Conservation (phyloP, 2,888 invertebrate species). For the Drosophila macrospina region DNA sequence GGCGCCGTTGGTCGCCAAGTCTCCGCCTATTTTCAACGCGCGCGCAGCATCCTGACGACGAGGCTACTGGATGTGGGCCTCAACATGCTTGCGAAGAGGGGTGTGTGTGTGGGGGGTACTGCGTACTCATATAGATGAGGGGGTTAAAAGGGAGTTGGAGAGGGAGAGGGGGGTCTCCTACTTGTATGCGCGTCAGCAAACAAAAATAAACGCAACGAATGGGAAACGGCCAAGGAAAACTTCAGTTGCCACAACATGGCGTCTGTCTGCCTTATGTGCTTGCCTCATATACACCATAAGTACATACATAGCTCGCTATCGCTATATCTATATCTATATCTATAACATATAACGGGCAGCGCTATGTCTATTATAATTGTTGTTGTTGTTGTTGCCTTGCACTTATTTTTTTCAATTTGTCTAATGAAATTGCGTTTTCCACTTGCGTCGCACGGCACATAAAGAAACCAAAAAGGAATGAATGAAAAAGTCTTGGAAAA, state of each 20-base stretch:
- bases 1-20: slow-evolving; percentile 62
- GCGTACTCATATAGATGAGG: slow-evolving; percentile 23
- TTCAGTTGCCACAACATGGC: slow-evolving; percentile 70
- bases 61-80: slow-evolving; percentile 40
- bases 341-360: slow-evolving; percentile 43
- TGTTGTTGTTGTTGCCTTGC: slow-evolving; percentile 63
- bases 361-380: slow-evolving; percentile 40
- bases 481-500: slow-evolving; percentile 71
- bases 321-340: slow-evolving; percentile 11
- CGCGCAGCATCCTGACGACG: slow-evolving; percentile 82
- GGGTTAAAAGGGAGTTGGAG: too few relatives aligned
- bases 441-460: slow-evolving; percentile 58
- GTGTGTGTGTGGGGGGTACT: too few relatives aligned
- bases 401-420: slow-evolving; percentile 83
- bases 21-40: slow-evolving; percentile 85
- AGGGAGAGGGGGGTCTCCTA: slow-evolving; percentile 45
- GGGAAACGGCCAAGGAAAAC: slow-evolving; percentile 60
- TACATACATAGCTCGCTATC: slow-evolving; percentile 1
- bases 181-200: slow-evolving; percentile 62
- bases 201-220: slow-evolving; percentile 70
- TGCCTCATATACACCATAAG: slow-evolving; percentile 13
- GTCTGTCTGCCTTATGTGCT: slow-evolving; percentile 59
- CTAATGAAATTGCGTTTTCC: slow-evolving; percentile 84
- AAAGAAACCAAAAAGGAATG: slow-evolving; percentile 27
- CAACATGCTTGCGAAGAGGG: slow-evolving; percentile 44